phyloP scores from a whole-genome alignment of 2,888 invertebrate species.

The Drosophila niveifrons region DNA sequence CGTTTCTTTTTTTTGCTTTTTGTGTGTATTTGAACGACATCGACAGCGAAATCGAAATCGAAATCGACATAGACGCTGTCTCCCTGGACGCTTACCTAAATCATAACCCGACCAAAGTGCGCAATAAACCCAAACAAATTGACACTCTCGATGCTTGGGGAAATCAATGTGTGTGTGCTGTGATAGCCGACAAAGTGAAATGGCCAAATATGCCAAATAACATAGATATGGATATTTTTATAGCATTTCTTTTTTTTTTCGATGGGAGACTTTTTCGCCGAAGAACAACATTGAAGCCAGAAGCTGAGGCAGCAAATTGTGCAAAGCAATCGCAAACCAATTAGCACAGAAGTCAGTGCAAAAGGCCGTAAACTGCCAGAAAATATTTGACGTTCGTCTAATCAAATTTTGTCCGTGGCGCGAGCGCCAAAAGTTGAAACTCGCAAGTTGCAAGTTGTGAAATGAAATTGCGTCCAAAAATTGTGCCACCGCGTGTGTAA shows the following conservation, averaged over 20 bases:
- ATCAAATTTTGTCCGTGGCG: slow-evolving; percentile 24
- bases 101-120: slow-evolving; percentile 61
- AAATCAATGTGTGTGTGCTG: slow-evolving; percentile 55
- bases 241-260: slow-evolving; percentile 1
- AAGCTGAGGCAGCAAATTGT: background rate
- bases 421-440: background rate
- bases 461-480: slow-evolving; percentile 20
- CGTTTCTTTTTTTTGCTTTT: background rate
- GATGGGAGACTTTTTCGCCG: too few relatives aligned
- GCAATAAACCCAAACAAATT: slow-evolving; percentile 67
- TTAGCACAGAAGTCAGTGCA: slow-evolving; percentile 30
- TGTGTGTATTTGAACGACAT: slow-evolving; percentile 17
- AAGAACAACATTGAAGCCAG: slow-evolving; percentile 6
- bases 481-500: slow-evolving; percentile 17
- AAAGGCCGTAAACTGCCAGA: slow-evolving; percentile 11
- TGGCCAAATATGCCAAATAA: slow-evolving; percentile 28
- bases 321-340: slow-evolving; percentile 48
- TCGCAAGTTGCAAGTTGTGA: background rate
- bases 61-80: slow-evolving; percentile 26
- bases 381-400: slow-evolving; percentile 38
- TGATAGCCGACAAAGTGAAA: slow-evolving; percentile 58
- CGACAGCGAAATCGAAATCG: slow-evolving; percentile 25
- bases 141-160: slow-evolving; percentile 75
- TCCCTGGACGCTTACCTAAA: slow-evolving; percentile 71
- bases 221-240: background rate